phyloP scores from a whole-genome alignment of 2,888 invertebrate genomes.

The Marasmarcha lunaedactyla region DNA sequence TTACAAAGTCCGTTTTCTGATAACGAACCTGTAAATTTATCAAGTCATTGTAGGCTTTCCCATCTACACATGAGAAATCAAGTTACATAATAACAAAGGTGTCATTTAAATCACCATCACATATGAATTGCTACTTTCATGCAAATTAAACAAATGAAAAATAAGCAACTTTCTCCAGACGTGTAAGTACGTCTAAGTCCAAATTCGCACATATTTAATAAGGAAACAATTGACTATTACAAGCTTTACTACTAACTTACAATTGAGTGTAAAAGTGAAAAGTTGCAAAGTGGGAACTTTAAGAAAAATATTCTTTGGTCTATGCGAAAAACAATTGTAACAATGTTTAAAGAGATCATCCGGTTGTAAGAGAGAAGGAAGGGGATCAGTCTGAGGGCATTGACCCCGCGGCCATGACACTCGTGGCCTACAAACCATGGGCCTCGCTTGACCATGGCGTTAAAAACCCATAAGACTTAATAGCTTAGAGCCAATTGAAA shows the following conservation, averaged over 20 bases:
- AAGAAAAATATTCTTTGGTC: not conserved
- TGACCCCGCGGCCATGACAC: constrained; percentile 52
- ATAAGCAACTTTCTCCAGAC: too few species aligned
- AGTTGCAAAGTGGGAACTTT: not conserved
- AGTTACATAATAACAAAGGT: too few species aligned
- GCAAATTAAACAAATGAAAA: too few species aligned
- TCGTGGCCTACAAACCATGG: constrained; percentile 51
- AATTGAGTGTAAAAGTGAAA: constrained; percentile 1
- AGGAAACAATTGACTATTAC: not conserved
- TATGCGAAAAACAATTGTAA: not conserved
- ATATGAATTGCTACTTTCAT: too few species aligned
- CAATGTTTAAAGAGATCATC: constrained; percentile 8
- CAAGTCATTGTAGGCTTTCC: too few species aligned
- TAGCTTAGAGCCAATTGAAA: too few species aligned
- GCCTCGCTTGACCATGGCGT: constrained; percentile 11
- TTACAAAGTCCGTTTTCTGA: too few species aligned
- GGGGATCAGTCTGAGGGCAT: too few species aligned
- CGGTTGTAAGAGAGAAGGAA: constrained; percentile 28
- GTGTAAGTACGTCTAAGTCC: constrained; percentile 16
- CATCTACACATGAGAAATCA: too few species aligned
- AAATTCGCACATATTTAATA: constrained; percentile 27
- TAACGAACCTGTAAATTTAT: too few species aligned
- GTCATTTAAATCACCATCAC: too few species aligned
- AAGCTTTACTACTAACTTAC: not conserved
- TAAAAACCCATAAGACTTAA: not conserved